Evolutionary conservation across 2,888 invertebrate species (phyloP).

Genomic region (Tuberolachnus salignus): DNA sequence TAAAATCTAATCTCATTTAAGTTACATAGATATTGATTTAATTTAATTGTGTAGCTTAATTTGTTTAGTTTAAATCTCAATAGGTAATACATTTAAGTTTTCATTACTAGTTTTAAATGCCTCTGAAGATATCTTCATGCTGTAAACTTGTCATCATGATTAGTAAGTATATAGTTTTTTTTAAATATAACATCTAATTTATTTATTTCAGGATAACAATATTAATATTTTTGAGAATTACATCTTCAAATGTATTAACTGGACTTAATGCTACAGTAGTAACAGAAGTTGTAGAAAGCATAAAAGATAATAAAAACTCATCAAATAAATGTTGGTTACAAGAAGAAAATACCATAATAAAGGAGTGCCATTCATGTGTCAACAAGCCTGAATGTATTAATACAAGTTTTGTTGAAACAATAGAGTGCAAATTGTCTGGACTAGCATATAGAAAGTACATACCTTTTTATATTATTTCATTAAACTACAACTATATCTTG

Average conservation of each 20-base stretch:
- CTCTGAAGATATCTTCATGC: too few species aligned
- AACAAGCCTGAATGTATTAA: slow-evolving; percentile 80
- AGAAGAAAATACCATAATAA: slow-evolving; percentile 74
- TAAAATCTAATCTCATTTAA: too few species aligned
- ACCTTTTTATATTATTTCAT: slow-evolving; percentile 12
- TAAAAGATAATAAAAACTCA: slow-evolving; percentile 29
- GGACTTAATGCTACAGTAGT: not conserved
- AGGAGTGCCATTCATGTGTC: slow-evolving; percentile 85
- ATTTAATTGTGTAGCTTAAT: not conserved
- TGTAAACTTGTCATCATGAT: too few species aligned
- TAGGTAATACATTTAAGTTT: not conserved
- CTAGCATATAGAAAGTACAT: slow-evolving; percentile 76
- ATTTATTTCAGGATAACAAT: slow-evolving; percentile 22
- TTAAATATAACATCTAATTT: not conserved
- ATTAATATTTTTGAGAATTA: slow-evolving; percentile 45
- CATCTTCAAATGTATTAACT: slow-evolving; percentile 31
- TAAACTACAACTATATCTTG: too few species aligned
- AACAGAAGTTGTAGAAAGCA: not conserved
- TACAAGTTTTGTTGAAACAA: slow-evolving; percentile 81
- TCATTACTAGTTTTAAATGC: not conserved
- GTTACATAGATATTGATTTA: too few species aligned
- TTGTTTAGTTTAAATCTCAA: slow-evolving; percentile 7
- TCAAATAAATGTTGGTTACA: slow-evolving; percentile 69
- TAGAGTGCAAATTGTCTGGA: slow-evolving; percentile 77
- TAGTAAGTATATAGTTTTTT: too few species aligned